A percentile compares a stretch with the other conserved stretches of the same genome.
Evolutionary conservation across 2,888 invertebrate species (phyloP).

Genomic region (Ormyrus rosae): DNA sequence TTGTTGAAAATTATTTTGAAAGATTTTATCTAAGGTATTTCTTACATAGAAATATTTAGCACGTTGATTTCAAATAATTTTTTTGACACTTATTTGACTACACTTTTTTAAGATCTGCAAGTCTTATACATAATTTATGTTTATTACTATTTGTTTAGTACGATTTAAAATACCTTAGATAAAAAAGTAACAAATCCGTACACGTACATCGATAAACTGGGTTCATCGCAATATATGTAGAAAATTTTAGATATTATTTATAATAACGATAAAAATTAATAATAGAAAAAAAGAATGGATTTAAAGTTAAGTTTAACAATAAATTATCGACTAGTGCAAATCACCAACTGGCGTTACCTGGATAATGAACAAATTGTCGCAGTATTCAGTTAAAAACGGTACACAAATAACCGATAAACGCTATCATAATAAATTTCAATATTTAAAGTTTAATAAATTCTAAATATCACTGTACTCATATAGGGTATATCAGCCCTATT

Average conservation of each 20-base stretch:
- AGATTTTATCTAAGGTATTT: constrained; percentile 45
- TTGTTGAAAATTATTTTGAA: constrained; percentile 36
- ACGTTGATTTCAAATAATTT: too few species aligned
- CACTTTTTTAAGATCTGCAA: background rate
- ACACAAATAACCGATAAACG: constrained; percentile 46
- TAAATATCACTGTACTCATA: constrained; percentile 55
- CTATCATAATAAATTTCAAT: constrained; percentile 53
- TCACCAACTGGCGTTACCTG: constrained; percentile 36
- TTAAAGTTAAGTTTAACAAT: constrained; percentile 52
- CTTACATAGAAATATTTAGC: constrained; percentile 5
- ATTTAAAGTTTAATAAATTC: constrained; percentile 51
- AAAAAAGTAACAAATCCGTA: constrained; percentile 44
- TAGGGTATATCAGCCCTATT: constrained; percentile 43
- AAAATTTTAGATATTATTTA: constrained; percentile 33
- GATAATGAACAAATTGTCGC: constrained; percentile 44
- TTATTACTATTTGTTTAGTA: background rate
- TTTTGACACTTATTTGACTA: background rate
- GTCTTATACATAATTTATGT: background rate
- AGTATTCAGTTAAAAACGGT: constrained; percentile 37
- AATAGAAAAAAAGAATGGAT: constrained; percentile 44
- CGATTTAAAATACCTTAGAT: constrained; percentile 49
- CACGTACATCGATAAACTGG: constrained; percentile 44
- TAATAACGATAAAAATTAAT: constrained; percentile 51
- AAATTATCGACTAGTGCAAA: constrained; percentile 56
- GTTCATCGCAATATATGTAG: constrained; percentile 51